phyloP scores from a whole-genome alignment of 53 echinoderm and acorn worm genomes.

The Hippasteria phrygiana region DNA sequence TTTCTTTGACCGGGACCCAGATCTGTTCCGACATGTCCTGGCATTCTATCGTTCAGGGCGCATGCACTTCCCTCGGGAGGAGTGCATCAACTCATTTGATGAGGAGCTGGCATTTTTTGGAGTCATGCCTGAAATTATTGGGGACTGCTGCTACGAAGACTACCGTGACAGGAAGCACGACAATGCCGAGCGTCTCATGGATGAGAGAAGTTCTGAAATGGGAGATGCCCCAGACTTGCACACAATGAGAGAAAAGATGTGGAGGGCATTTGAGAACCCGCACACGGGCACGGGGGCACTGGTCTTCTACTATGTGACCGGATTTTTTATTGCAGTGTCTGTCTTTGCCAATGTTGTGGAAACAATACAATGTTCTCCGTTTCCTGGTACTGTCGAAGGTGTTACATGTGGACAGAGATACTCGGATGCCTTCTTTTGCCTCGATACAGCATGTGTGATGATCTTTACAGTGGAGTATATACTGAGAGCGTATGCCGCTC shows the following conservation, averaged over 20 bases:
- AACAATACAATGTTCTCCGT: conserved; percentile 89
- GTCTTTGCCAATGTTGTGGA: conserved; percentile 94
- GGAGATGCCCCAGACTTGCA: conserved; percentile 76
- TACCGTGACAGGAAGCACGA: conserved; percentile 96
- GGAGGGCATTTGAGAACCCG: conserved; percentile 96
- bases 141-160: conserved; percentile 99
- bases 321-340: conserved; percentile 98
- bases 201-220: conserved; percentile 93
- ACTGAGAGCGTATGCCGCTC: conserved; percentile 92
- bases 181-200: conserved; percentile 90
- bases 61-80: conserved; percentile 93
- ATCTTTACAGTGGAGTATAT: conserved; percentile 98
- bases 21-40: conserved; percentile 93
- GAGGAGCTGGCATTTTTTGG: conserved; percentile 97
- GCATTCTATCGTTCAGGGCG: conserved; percentile 97
- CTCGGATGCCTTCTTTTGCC: conserved; percentile 88
- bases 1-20: conserved; percentile 98
- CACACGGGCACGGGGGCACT: conserved; percentile 87
- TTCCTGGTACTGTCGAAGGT: conserved; percentile 86
- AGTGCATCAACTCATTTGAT: conserved; percentile 94
- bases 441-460: conserved; percentile 97
- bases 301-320: conserved; percentile 97
- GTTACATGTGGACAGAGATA: conserved; percentile 90
- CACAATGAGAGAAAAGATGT: conserved; percentile 89
- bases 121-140: conserved; percentile 98